Evolutionary conservation across 2,113 vertebrate genomes (phyloP), one percentile per base, ranked within the genome.

Genomic region (Conger conger): DNA sequence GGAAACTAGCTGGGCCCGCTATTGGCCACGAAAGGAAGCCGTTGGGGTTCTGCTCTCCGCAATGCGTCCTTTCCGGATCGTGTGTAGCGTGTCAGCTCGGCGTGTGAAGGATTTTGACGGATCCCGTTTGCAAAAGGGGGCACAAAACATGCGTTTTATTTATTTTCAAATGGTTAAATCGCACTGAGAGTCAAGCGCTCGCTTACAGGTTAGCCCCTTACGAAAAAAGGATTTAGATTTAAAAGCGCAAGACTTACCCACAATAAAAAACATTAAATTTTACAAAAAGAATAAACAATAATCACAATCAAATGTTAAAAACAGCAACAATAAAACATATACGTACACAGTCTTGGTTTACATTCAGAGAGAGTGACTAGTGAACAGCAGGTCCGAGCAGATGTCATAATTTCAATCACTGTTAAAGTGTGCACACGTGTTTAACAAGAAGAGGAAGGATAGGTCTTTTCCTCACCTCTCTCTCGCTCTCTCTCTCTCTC

Each of bases 1-100:
- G 90, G 91, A 88, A 95, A 94, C 93, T 82, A 77, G 82, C 76
- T 79, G 68, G 87, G 81, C 79, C 82, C 78, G 86, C 42, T 37
- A 81, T 76, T 81, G 79, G 57, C n/a, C 30, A 50, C 54, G 37
- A 57, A 18, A 38, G 79, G 37, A 76, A 53, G 79, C 54, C 76
- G 84, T 81, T 40, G 35, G 77, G 38, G 38, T 30, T 79, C 35
- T 53, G 54, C 63, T 13, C 68, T 73, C 68, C 68, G 68, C 68
- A 73, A 73, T 73, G 68, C 68, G 68, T 73, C 68, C 68, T 9
- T 73, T 13, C n/a, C n/a, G 11, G 68, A n/a, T 11, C n/a, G 27
- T n/a, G 68, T 73, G 68, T 73, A 2, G 27, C 68, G 3, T 33
- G 27, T 13, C 45, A 50, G 45, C 45, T 50, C 11, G 45, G 7